Percentiles rank a stretch among this genome's conserved stretches.
Evolutionary conservation across 2,113 vertebrate genomes (phyloP).

Genomic region (Zosterops borbonicus): DNA sequence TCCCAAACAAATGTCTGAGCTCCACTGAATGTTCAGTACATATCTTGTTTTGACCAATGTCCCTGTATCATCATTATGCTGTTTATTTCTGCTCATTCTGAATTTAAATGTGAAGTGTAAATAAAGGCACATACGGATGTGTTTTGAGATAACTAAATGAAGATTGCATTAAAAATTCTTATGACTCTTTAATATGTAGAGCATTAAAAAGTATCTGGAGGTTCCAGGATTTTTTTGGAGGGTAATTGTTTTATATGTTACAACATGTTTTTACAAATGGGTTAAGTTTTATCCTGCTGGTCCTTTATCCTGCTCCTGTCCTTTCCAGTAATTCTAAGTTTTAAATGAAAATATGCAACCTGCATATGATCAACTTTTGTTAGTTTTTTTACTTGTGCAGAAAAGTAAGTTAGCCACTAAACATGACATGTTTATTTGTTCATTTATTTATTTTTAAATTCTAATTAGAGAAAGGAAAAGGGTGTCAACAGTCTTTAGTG

Average conservation of each 20-base stretch:
- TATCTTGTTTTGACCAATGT: not conserved
- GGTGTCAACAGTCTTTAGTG: conserved; percentile 77
- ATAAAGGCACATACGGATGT: not conserved
- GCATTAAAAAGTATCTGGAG: not conserved
- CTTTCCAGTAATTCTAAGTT: not conserved
- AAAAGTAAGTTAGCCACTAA: conserved; percentile 47
- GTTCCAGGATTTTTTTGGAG: not conserved
- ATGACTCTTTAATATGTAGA: not conserved
- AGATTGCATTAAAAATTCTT: not conserved
- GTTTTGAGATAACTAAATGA: not conserved
- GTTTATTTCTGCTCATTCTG: not conserved
- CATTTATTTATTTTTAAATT: conserved; percentile 79
- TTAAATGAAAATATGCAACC: conserved; percentile 24
- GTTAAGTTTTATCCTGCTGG: not conserved
- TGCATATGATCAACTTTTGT: not conserved
- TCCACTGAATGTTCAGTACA: not conserved
- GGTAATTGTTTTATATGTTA: not conserved
- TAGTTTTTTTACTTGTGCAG: conserved; percentile 24
- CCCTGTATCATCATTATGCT: not conserved
- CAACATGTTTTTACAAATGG: not conserved
- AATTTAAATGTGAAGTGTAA: not conserved
- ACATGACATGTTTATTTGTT: conserved; percentile 63
- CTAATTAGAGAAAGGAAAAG: conserved; percentile 79
- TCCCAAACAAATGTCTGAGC: not conserved
- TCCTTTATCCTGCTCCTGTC: not conserved